Evolutionary conservation across 2,888 invertebrate genomes (phyloP), one percentile per base, ranked within the genome.

Genomic region (Rhyacophila evoluta): DNA sequence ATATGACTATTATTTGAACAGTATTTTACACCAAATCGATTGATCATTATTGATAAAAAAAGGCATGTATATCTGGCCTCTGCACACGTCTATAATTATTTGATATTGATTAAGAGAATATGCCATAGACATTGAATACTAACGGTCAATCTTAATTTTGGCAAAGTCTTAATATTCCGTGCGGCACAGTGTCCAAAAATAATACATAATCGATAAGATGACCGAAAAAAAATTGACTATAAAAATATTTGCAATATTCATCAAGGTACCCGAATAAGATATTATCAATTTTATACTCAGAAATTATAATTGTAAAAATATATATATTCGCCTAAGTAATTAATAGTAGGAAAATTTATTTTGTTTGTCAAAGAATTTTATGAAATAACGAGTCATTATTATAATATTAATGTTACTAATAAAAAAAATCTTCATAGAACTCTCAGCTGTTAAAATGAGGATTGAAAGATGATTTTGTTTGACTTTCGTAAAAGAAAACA

Each of bases 401-500:
- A 55, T 55, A 19, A 55, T 25, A 25, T 19, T 0, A 55, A 5
- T 55, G 55, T n/a, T n/a, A 55, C 10, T 55, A 19, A 55, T 19
- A 25, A 25, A 55, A 55, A 8, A 19, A 55, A 55, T 15, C 15
- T 55, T 8, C 19, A 55, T 55, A 55, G 55, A 19, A 55, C 55
- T 55, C 25, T 55, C 55, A 55, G 55, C 55, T 55, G 10, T 55
- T 19, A 55, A 55, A 25, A 55, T 55, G 55, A 55, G 55, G 55
- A 55, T 55, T 55, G 55, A 55, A 55, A 19, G 10, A 55, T 55
- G 55, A 55, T 10, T 55, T 55, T 55, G 8, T 55, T 25, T 19
- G 10, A 19, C 55, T 25, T 25, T 15, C 10, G 75, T 29, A 39
- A 75, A 75, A 72, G 71, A 79, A 80, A 75, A 36, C 15, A 15